phyloP scores from a whole-genome alignment of 2,888 invertebrate genomes.

The Bombylius major region DNA sequence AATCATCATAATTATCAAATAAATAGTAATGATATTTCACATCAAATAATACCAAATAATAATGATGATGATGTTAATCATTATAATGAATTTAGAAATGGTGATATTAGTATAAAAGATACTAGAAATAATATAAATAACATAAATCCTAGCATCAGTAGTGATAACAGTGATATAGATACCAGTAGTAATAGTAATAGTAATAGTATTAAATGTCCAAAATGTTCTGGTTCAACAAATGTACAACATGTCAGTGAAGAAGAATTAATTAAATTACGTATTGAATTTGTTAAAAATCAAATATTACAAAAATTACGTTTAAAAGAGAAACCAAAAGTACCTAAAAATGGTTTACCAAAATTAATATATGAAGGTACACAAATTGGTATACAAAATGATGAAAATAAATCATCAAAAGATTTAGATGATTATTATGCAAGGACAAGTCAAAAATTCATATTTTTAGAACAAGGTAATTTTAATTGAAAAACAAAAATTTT shows the following conservation, averaged over 20 bases:
- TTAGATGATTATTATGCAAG: slow-evolving; percentile 71
- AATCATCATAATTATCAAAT: not conserved
- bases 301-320: slow-evolving; percentile 68
- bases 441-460: slow-evolving; percentile 72
- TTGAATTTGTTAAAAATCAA: slow-evolving; percentile 74
- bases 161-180: slow-evolving; percentile 1
- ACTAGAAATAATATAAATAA: slow-evolving; percentile 1
- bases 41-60: not conserved
- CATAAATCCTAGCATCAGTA: not conserved
- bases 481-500: too few species aligned
- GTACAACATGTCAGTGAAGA: slow-evolving; percentile 37
- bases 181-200: not conserved
- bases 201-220: slow-evolving; percentile 23
- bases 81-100: not conserved
- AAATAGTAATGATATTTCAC: not conserved
- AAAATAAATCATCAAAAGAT: slow-evolving; percentile 30
- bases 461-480: slow-evolving; percentile 59
- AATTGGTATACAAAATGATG: slow-evolving; percentile 37
- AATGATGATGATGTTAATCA: not conserved
- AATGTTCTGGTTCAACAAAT: slow-evolving; percentile 18
- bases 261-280: slow-evolving; percentile 53
- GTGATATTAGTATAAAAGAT: too few species aligned
- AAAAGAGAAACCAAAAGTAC: slow-evolving; percentile 52
- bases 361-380: slow-evolving; percentile 64
- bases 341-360: slow-evolving; percentile 52